A percentile compares a stretch with the other conserved stretches of the same genome.
phyloP scores from a whole-genome alignment of 2,797 vertebrate genomes.

The Miopithecus talapoin region DNA sequence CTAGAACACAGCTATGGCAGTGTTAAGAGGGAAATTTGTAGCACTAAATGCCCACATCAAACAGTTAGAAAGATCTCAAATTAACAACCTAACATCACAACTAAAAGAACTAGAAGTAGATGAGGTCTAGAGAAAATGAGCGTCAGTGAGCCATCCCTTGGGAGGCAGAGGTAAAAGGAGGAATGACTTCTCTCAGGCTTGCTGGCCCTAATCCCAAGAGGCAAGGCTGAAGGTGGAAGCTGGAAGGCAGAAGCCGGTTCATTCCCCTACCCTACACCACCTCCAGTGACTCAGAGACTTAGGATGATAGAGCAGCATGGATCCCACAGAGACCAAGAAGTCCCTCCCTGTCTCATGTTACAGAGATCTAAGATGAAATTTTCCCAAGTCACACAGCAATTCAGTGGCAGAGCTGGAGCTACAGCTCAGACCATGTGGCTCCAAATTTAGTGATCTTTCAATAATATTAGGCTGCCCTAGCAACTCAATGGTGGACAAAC shows the following conservation, averaged over 20 bases:
- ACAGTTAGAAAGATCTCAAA: too few relatives aligned
- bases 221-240: neutral
- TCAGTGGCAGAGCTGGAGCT: neutral
- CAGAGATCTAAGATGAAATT: neutral
- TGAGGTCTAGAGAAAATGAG: neutral
- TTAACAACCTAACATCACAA: too few relatives aligned
- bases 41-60: too few relatives aligned
- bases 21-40: too few relatives aligned
- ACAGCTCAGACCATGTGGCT: neutral
- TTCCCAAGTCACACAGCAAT: neutral
- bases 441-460: neutral
- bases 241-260: neutral
- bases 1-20: too few relatives aligned
- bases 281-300: neutral
- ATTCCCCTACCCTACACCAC: neutral
- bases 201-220: neutral
- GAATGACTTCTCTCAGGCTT: neutral
- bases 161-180: neutral
- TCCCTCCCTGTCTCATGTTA: neutral
- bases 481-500: neutral
- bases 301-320: neutral
- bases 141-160: neutral
- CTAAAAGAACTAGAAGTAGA: too few relatives aligned
- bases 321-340: neutral
- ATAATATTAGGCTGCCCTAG: neutral